phyloP scores from a whole-genome alignment of 35 echinoderm and acorn worm genomes.

The Holothuria glaberrima region DNA sequence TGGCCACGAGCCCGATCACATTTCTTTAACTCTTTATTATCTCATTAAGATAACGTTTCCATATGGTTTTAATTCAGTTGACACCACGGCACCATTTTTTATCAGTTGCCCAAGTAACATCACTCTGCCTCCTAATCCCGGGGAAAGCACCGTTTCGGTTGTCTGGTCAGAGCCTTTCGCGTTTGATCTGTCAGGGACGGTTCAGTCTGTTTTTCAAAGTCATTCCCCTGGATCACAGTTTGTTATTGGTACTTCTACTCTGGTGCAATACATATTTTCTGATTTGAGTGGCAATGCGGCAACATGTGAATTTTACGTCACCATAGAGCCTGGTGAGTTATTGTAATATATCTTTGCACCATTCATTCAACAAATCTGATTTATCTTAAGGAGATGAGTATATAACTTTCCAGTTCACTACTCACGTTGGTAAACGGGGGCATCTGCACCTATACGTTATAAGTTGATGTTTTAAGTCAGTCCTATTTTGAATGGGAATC shows the following conservation, averaged over 20 bases:
- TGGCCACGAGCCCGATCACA: too few species aligned
- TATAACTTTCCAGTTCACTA: too few species aligned
- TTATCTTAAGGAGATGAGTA: too few species aligned
- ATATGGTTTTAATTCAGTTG: neutral
- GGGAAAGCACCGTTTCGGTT: neutral
- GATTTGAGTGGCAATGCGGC: conserved; percentile 5
- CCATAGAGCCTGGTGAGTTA: conserved; percentile 4
- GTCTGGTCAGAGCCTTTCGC: conserved; percentile 4
- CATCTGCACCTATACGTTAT: too few species aligned
- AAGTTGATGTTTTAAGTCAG: too few species aligned
- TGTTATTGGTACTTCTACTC: neutral
- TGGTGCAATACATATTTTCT: neutral
- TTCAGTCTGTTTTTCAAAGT: neutral
- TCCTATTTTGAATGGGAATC: too few species aligned
- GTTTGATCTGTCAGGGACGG: neutral
- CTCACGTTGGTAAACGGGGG: too few species aligned
- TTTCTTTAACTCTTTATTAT: too few species aligned
- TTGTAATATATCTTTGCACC: neutral
- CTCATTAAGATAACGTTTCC: too few species aligned
- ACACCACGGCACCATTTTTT: conserved; percentile 3
- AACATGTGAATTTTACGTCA: conserved; percentile 16
- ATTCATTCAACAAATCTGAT: too few species aligned
- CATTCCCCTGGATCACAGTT: neutral
- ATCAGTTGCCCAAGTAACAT: conserved; percentile 12
- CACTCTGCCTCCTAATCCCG: neutral